Percentiles rank a stretch among this genome's conserved stretches.
phyloP scores from a whole-genome alignment of 2,113 vertebrate species.

The Vombatus ursinus region DNA sequence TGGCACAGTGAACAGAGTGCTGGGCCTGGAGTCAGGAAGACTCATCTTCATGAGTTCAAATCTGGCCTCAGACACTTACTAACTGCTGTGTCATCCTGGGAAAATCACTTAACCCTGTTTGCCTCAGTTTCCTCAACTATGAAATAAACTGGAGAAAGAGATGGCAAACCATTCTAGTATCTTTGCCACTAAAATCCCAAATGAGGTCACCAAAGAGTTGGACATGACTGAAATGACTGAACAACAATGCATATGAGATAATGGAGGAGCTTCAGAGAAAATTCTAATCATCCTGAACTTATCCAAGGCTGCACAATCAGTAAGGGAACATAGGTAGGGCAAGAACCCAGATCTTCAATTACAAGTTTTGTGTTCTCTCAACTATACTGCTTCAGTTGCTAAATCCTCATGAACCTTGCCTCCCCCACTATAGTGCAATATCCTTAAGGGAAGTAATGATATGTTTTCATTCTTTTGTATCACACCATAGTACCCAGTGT shows the following conservation, averaged over 20 bases:
- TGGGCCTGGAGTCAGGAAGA: no score
- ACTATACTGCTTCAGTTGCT: not conserved
- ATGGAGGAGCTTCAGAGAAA: not conserved
- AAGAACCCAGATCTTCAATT: not conserved
- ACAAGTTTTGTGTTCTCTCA: not conserved
- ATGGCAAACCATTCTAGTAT: no score
- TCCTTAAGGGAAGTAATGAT: not conserved
- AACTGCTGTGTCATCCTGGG: no score
- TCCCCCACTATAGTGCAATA: not conserved
- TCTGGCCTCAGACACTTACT: no score
- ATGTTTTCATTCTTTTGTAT: not conserved
- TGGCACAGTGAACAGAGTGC: no score
- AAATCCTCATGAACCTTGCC: not conserved
- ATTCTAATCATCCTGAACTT: not conserved
- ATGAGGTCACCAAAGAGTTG: no score
- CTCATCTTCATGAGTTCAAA: no score
- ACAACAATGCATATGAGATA: not conserved
- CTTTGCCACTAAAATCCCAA: no score
- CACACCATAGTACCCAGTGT: not conserved
- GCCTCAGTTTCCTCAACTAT: no score
- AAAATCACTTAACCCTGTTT: no score
- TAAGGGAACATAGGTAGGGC: not conserved
- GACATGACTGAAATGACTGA: no score
- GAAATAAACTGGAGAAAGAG: no score
- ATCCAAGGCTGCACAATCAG: not conserved